phyloP scores from a whole-genome alignment of 2,113 vertebrate species.

The Crotalus tigris region DNA sequence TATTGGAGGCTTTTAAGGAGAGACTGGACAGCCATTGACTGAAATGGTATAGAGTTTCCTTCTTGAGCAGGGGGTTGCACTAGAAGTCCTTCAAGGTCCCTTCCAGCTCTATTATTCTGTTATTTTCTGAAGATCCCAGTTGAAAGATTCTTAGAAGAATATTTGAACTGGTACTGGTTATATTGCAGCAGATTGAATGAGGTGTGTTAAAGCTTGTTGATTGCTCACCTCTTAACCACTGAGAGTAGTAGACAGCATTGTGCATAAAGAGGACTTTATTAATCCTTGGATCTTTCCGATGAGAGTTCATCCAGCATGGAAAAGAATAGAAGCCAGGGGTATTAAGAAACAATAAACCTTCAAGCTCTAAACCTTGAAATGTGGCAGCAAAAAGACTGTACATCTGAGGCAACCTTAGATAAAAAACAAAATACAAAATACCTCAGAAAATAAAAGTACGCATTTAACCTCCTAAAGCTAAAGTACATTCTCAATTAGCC shows the following conservation, averaged over 20 bases:
- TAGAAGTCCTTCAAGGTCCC: neutral
- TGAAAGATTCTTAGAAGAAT: slow-evolving; percentile 7
- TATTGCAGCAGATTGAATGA: neutral
- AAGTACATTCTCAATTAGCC: neutral
- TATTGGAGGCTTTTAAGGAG: neutral
- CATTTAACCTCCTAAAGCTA: neutral
- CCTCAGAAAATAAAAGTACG: neutral
- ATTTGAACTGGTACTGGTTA: neutral
- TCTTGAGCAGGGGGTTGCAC: neutral
- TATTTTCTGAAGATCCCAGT: slow-evolving; percentile 7
- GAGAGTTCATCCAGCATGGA: neutral
- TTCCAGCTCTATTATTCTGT: neutral
- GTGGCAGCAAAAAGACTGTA: neutral
- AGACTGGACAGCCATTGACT: neutral
- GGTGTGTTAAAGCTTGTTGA: neutral
- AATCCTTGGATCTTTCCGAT: too few relatives aligned
- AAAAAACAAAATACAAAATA: neutral
- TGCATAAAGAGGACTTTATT: neutral
- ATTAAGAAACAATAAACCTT: neutral
- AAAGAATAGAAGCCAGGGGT: neutral
- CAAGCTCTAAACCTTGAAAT: neutral
- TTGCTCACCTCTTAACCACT: neutral
- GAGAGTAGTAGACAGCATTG: neutral
- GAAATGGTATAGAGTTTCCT: neutral
- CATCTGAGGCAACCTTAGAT: neutral